Evolutionary conservation across 2,888 invertebrate species (phyloP), one percentile per base, ranked within the genome.

Genomic region (Zele albiditarsus): DNA sequence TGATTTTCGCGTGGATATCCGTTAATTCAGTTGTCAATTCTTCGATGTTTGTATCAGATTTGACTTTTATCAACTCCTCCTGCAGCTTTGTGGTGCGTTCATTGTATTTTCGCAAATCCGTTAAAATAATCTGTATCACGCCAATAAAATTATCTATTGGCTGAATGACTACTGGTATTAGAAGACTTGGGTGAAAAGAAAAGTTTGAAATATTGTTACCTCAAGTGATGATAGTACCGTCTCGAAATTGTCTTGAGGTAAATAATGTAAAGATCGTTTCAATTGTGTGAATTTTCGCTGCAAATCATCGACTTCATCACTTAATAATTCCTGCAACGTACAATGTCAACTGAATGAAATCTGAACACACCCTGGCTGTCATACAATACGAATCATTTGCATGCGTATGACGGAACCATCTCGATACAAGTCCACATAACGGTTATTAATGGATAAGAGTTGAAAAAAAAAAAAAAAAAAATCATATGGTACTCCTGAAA

Each of bases 181-280:
- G 12, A 65, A 38, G 8, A 60, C 16, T 57, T 46, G n/a, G 38
- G 31, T 62, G 42, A 20, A 14, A 27, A n/a, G 67, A 16, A 10
- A 31, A 46, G 23, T 20, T n/a, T 27, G 53, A 31, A 16, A 62
- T 71, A 68, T 80, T 92, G n/a, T 94, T 90, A 95, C 95, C 93
- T 91, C 92, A 60, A 95, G 91, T 81, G 94, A 93, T 69, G 91
- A 90, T 80, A 94, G 92, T 94, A 95, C 95, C 72, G 92, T 91
- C 80, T 93, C 92, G 82, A 95, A 92, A 87, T 92, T 94, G 86
- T 93, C 93, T 80, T 92, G 91, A 23, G 95, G 95, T 81, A 95
- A 91, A 85, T 92, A 92, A 74, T 92, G 91, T 82, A 95, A 92
- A 81, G 92, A 92, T 79, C 91, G 91, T 90, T 95, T 95, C 79